phyloP scores from a whole-genome alignment of 2,113 vertebrate species.

The Barbus barbus region DNA sequence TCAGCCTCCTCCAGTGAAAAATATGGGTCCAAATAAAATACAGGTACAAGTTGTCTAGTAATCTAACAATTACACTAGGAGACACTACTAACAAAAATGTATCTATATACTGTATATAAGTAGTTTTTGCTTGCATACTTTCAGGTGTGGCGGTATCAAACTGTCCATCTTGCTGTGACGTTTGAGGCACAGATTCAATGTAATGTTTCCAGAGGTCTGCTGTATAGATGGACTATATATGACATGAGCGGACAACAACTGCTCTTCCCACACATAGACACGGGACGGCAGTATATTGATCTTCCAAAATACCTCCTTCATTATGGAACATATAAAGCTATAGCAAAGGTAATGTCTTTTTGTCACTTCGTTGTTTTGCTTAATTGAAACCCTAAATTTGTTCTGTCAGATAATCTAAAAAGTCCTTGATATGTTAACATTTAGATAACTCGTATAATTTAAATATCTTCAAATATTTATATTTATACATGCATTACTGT shows the following conservation, averaged over 20 bases:
- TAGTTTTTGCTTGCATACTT: background rate
- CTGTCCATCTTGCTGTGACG: conserved; percentile 73
- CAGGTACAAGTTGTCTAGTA: conserved; percentile 58
- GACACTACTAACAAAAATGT: too few species aligned
- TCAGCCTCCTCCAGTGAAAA: conserved; percentile 81
- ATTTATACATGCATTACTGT: too few species aligned
- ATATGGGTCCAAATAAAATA: conserved; percentile 67
- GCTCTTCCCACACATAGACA: conserved; percentile 61
- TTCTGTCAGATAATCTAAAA: too few species aligned
- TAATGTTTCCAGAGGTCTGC: conserved; percentile 70
- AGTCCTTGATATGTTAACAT: too few species aligned
- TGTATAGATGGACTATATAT: conserved; percentile 73
- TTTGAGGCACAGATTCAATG: conserved; percentile 77
- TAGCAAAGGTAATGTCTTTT: conserved; percentile 71
- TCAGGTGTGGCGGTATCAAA: conserved; percentile 75
- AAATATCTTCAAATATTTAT: too few species aligned
- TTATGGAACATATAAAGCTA: conserved; percentile 74
- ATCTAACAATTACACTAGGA: background rate
- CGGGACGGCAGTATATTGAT: conserved; percentile 65
- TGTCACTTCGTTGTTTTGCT: background rate
- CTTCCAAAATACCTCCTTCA: conserved; percentile 73
- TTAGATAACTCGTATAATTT: too few species aligned
- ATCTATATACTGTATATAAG: too few species aligned
- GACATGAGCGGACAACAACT: conserved; percentile 49
- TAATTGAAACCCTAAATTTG: too few species aligned